phyloP scores from a whole-genome alignment of 2,888 invertebrate genomes.

The Ceratothoa steindachneri region DNA sequence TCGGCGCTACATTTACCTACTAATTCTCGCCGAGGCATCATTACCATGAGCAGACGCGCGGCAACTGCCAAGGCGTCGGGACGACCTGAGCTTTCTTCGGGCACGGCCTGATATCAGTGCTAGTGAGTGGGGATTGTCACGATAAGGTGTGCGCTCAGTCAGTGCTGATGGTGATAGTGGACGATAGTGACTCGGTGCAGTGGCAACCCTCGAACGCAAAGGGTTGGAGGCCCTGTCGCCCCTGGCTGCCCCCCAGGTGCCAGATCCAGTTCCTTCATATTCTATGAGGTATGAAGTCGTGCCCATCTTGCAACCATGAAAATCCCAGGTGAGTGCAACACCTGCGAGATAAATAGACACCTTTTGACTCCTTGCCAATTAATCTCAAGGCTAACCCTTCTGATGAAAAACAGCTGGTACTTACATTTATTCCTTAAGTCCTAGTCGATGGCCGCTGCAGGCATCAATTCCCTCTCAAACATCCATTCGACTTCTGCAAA shows the following conservation, averaged over 20 bases:
- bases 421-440: too few relatives aligned
- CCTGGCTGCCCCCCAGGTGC: conserved; percentile 10
- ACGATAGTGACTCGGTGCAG: conserved; percentile 13
- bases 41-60: conserved; percentile 46
- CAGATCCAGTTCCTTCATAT: neutral
- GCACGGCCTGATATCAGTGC: neutral
- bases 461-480: too few relatives aligned
- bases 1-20: conserved; percentile 47
- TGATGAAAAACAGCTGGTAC: too few relatives aligned
- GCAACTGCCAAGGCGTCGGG: conserved; percentile 29
- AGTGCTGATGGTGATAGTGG: conserved; percentile 15
- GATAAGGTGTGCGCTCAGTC: conserved; percentile 9
- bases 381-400: conserved; percentile 7
- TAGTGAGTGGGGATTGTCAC: conserved; percentile 9
- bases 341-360: neutral
- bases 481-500: too few relatives aligned
- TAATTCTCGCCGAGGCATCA: conserved; percentile 47
- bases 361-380: conserved; percentile 1
- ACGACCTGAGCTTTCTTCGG: neutral
- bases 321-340: conserved; percentile 13
- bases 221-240: conserved; percentile 11
- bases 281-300: conserved; percentile 8
- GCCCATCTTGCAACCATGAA: conserved; percentile 9
- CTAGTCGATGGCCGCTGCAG: too few relatives aligned
- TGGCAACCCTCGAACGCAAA: conserved; percentile 9